Conservation (phyloP, 2,113 vertebrate species). For the Notarius quadriscutis region DNA sequence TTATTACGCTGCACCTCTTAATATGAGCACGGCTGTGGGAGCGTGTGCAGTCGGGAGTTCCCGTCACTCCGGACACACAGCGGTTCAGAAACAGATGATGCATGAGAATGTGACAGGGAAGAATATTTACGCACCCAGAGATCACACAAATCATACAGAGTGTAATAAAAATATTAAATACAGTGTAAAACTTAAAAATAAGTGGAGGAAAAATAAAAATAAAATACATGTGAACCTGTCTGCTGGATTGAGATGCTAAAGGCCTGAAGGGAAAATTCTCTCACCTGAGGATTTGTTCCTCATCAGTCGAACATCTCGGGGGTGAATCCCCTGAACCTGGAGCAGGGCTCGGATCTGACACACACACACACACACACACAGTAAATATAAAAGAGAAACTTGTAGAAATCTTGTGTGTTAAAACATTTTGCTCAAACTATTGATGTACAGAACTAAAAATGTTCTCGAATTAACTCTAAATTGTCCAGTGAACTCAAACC, state of each 20-base stretch:
- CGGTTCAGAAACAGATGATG: background rate
- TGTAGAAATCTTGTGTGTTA: background rate
- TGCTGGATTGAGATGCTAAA: background rate
- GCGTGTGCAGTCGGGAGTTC: background rate
- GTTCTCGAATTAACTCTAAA: no score
- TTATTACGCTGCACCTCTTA: background rate
- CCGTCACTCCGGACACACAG: background rate
- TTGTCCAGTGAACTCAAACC: no score
- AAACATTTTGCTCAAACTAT: no score
- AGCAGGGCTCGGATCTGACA: conserved; percentile 82
- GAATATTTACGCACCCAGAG: background rate
- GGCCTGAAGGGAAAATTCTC: conserved; percentile 47
- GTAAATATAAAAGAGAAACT: background rate
- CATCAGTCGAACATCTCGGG: conserved; percentile 88
- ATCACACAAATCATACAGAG: background rate
- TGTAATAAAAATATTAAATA: background rate
- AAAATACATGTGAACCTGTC: background rate
- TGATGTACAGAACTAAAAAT: no score
- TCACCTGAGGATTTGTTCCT: conserved; percentile 94
- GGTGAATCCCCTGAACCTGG: conserved; percentile 85
- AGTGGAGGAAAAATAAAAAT: background rate
- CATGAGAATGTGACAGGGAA: background rate
- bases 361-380: background rate
- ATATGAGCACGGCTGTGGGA: background rate
- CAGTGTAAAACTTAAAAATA: background rate